Conservation (phyloP, 2,888 invertebrate genomes). For the Merodon equestris region DNA sequence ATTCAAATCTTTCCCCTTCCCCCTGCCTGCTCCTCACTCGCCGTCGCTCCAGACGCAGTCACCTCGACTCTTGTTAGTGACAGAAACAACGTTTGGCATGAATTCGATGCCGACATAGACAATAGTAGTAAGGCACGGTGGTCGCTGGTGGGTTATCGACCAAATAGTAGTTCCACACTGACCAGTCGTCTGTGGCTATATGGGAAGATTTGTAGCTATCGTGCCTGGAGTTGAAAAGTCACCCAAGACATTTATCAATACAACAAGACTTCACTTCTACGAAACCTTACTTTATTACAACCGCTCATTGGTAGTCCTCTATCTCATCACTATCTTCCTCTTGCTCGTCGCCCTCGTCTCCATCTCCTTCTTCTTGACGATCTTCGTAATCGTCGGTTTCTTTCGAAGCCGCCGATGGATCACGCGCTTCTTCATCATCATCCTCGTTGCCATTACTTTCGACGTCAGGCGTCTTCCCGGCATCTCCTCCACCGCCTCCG, state of each 20-base stretch:
- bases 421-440: conserved; percentile 23
- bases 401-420: conserved; percentile 45
- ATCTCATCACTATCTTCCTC: conserved; percentile 72
- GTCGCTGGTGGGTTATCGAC: no score
- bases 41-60: no score
- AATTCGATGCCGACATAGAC: conserved; percentile 14
- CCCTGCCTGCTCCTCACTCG: neutral
- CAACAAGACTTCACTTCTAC: neutral
- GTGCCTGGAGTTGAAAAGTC: no score
- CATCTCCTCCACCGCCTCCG: neutral
- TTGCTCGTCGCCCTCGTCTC: conserved; percentile 45
- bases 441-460: conserved; percentile 23
- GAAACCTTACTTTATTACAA: neutral
- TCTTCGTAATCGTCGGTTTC: conserved; percentile 58
- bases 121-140: no score
- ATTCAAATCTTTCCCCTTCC: conserved; percentile 46
- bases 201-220: no score
- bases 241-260: no score
- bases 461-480: no score
- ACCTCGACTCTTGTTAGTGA: no score
- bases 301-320: conserved; percentile 70
- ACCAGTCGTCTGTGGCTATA: conserved; percentile 12
- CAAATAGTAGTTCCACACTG: no score
- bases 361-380: conserved; percentile 33
- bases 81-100: conserved; percentile 4